Conservation (phyloP, 1,140 invertebrate genomes). For the Polyergus mexicanus region DNA sequence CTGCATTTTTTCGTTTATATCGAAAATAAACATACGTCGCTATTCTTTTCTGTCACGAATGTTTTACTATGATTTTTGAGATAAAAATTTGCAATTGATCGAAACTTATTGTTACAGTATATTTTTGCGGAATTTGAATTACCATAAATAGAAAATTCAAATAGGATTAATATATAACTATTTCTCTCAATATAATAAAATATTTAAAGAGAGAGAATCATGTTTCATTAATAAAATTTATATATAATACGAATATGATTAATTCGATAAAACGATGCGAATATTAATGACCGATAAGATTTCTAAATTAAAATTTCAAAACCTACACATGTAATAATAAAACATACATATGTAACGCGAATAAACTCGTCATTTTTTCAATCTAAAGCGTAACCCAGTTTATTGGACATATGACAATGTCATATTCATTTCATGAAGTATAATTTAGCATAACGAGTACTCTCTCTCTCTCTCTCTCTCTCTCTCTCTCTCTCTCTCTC, state of each 20-base stretch:
- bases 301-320: slow-evolving; percentile 25
- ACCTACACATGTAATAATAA: neutral
- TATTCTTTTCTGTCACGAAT: slow-evolving; percentile 26
- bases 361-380: slow-evolving; percentile 52
- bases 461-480: no score
- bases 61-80: slow-evolving; percentile 36
- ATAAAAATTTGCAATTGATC: neutral
- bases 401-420: slow-evolving; percentile 30
- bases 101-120: neutral
- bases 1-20: slow-evolving; percentile 39
- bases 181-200: neutral
- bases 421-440: slow-evolving; percentile 48
- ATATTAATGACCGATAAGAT: slow-evolving; percentile 7
- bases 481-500: no score
- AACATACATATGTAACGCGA: slow-evolving; percentile 4
- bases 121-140: neutral
- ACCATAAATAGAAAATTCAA: neutral
- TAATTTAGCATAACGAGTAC: slow-evolving; percentile 62
- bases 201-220: slow-evolving; percentile 8
- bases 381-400: neutral
- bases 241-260: neutral
- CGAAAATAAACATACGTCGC: slow-evolving; percentile 17
- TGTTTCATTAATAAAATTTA: slow-evolving; percentile 5
- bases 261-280: neutral
- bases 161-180: no score